Conservation (phyloP, 2,113 vertebrate genomes). For the Epinephelus moara region DNA sequence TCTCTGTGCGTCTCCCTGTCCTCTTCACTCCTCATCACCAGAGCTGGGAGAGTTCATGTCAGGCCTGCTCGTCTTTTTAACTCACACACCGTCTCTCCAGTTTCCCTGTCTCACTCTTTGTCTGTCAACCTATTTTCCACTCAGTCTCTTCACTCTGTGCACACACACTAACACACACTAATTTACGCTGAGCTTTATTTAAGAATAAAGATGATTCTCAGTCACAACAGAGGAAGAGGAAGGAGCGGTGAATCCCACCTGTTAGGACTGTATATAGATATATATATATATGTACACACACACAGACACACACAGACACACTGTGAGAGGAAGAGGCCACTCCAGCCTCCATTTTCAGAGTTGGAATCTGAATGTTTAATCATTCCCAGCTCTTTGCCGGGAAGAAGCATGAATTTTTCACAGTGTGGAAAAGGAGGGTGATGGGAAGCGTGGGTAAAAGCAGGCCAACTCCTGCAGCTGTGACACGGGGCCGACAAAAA, state of each 20-base stretch:
- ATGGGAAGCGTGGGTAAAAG: constrained; percentile 56
- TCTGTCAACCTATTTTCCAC: constrained; percentile 35
- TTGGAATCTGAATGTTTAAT: constrained; percentile 81
- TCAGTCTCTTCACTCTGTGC: constrained; percentile 2
- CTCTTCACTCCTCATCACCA: constrained; percentile 22
- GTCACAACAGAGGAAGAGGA: constrained; percentile 1
- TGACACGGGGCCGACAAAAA: constrained; percentile 25
- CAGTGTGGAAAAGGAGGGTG: constrained; percentile 43
- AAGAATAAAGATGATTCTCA: constrained; percentile 7
- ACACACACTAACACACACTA: not conserved
- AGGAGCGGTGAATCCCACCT: not conserved
- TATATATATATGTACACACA: too few relatives aligned
- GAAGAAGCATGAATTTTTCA: constrained; percentile 80
- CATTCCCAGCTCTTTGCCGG: constrained; percentile 73
- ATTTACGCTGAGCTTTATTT: not conserved
- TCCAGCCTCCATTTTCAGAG: constrained; percentile 75
- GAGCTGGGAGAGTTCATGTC: constrained; percentile 33
- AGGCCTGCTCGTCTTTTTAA: constrained; percentile 12
- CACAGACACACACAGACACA: not conserved
- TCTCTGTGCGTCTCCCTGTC: constrained; percentile 17
- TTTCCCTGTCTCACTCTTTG: constrained; percentile 12
- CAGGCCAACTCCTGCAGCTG: constrained; percentile 24
- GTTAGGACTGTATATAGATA: not conserved
- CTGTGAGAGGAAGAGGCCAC: constrained; percentile 25
- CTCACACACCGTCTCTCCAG: not conserved